Percentiles rank a stretch among this genome's conserved stretches.
phyloP scores from a whole-genome alignment of 2,113 vertebrate genomes.

The Cyanistes caeruleus region DNA sequence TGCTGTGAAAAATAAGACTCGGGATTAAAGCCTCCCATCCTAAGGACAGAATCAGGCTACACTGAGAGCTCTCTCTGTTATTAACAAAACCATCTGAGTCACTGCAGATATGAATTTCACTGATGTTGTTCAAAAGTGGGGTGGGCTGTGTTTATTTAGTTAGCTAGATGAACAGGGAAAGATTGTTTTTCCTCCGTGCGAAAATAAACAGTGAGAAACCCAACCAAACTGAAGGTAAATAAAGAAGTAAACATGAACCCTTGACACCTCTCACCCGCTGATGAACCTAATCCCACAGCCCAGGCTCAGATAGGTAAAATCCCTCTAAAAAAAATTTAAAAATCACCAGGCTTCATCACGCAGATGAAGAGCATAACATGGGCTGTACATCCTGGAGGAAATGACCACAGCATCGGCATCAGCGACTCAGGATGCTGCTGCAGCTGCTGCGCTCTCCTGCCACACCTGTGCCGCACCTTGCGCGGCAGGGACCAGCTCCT shows the following conservation, averaged over 20 bases:
- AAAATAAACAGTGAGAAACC: background rate
- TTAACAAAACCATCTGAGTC: slow-evolving; percentile 42
- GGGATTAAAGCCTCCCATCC: slow-evolving; percentile 44
- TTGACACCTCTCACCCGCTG: background rate
- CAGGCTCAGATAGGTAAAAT: background rate
- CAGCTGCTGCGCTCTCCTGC: background rate
- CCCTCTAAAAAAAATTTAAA: background rate
- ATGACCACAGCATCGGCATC: background rate
- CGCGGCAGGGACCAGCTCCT: fast-evolving
- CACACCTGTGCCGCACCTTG: background rate
- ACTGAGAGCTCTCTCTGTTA: background rate
- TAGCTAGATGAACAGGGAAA: background rate
- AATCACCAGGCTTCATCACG: fast-evolving
- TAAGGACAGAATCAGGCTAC: slow-evolving; percentile 47
- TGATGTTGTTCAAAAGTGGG: slow-evolving; percentile 18
- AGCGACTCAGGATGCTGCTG: background rate
- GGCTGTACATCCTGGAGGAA: background rate
- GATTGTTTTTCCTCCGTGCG: background rate
- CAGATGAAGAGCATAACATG: background rate
- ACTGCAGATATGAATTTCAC: slow-evolving; percentile 21
- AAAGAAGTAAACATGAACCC: background rate
- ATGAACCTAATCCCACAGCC: background rate
- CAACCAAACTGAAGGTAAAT: background rate
- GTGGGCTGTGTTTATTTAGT: slow-evolving; percentile 9
- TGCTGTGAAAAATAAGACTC: slow-evolving; percentile 54